These are phyloP conservation scores for Neocloeon triangulifer DNA, from an alignment of 1,140 invertebrate genomes.

Conservation along the genomic window DNA sequence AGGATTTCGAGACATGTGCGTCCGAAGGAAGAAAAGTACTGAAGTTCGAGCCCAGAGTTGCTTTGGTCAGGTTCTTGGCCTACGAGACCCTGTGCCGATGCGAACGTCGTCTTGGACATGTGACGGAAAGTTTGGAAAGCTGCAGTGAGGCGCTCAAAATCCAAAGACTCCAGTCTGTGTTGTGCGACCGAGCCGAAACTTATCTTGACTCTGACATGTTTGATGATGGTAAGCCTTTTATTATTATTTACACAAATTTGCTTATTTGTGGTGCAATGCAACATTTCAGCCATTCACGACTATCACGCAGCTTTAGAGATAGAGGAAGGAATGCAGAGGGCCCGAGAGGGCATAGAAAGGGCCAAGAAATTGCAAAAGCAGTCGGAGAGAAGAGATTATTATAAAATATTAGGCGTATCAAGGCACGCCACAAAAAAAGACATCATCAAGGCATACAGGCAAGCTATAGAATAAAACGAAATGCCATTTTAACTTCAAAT, in stretches of 20 bases:
- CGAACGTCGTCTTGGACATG: slow-evolving; percentile 42
- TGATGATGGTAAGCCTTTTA: slow-evolving; percentile 61
- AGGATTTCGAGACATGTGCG: slow-evolving; percentile 55
- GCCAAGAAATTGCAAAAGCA: slow-evolving; percentile 90
- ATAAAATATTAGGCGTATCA: slow-evolving; percentile 82
- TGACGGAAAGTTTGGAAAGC: slow-evolving; percentile 34
- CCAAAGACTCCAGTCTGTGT: slow-evolving; percentile 47
- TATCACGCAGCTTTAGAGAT: slow-evolving; percentile 70
- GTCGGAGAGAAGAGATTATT: slow-evolving; percentile 87
- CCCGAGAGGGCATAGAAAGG: slow-evolving; percentile 69
- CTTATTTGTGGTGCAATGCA: slow-evolving; percentile 1
- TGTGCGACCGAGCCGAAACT: slow-evolving; percentile 84
- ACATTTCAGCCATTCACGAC: slow-evolving; percentile 51
- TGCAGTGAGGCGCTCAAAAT: slow-evolving; percentile 67
- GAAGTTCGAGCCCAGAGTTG: slow-evolving; percentile 41
- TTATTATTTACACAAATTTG: neutral
- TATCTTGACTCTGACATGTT: slow-evolving; percentile 76
- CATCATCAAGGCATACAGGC: slow-evolving; percentile 84
- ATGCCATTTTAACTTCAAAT: slow-evolving; percentile 6
- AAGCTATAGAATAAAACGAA: slow-evolving; percentile 17
- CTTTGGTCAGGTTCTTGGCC: slow-evolving; percentile 48
- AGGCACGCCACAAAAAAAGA: slow-evolving; percentile 78
- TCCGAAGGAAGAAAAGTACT: slow-evolving; percentile 40
- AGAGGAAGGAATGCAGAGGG: slow-evolving; percentile 55
- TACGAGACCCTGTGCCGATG: slow-evolving; percentile 52